Conservation (phyloP, 2,113 vertebrate genomes). For the Hypocryptadius cinnamomeus region DNA sequence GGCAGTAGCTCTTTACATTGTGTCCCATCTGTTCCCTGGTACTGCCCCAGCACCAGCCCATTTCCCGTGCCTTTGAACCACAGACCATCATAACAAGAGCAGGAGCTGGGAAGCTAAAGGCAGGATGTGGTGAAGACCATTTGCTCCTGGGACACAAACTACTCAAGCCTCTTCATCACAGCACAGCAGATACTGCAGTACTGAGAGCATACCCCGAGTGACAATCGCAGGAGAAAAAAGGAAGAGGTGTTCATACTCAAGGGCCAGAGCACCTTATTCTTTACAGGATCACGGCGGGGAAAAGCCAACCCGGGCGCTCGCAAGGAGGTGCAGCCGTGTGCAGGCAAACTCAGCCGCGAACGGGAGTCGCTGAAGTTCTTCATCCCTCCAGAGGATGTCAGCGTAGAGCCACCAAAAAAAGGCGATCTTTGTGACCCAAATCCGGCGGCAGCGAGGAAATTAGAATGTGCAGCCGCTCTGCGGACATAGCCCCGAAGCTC, state of each 20-base stretch:
- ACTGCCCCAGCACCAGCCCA: neutral
- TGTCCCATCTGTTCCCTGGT: neutral
- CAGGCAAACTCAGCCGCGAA: neutral
- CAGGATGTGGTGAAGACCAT: neutral
- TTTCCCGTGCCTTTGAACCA: neutral
- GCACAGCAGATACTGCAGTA: neutral
- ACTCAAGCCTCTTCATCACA: too few species aligned
- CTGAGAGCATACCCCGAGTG: neutral
- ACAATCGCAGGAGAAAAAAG: rapidly evolving
- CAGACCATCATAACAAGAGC: neutral
- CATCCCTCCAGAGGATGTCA: constrained; percentile 62
- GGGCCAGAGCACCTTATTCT: neutral
- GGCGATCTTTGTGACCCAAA: neutral
- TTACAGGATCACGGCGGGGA: too few species aligned
- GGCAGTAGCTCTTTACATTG: neutral
- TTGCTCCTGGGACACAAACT: neutral
- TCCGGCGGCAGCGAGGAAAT: neutral
- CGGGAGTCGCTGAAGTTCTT: neutral
- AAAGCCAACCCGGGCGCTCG: neutral
- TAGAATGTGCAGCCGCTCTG: neutral
- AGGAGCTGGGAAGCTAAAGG: neutral
- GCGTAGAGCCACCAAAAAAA: constrained; percentile 33
- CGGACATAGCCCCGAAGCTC: neutral
- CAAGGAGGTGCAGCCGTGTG: neutral
- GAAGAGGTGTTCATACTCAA: neutral